Conservation (phyloP, 2,113 vertebrate genomes). For the Pycnonotus jocosus region DNA sequence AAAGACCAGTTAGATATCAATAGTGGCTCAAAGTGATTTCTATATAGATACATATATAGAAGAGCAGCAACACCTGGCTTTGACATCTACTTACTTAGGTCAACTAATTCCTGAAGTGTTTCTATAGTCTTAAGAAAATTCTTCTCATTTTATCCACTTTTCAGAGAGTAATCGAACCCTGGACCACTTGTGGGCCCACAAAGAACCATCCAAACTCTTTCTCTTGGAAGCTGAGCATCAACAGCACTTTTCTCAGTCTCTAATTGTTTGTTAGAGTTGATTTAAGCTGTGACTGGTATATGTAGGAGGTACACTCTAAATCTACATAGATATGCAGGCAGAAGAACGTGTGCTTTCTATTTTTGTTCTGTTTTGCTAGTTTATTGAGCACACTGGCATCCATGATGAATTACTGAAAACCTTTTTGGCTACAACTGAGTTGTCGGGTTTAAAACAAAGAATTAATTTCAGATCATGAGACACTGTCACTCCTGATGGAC, state of each 20-base stretch:
- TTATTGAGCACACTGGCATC: not conserved
- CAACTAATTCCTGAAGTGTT: too few species aligned
- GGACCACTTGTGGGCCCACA: too few species aligned
- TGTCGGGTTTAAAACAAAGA: not conserved
- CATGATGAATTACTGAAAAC: not conserved
- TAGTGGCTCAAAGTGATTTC: not conserved
- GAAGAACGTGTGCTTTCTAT: not conserved
- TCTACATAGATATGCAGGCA: not conserved
- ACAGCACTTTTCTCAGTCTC: not conserved
- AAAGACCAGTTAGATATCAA: not conserved
- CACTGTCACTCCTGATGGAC: not conserved
- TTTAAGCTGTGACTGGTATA: not conserved
- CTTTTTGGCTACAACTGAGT: not conserved
- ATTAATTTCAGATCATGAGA: not conserved
- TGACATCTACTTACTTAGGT: too few species aligned
- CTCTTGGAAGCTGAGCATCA: not conserved
- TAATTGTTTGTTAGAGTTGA: not conserved
- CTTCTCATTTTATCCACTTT: too few species aligned
- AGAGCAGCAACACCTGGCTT: too few species aligned
- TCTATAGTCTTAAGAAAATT: too few species aligned
- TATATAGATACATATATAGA: fast-evolving
- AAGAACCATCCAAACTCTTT: not conserved
- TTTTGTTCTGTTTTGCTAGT: not conserved
- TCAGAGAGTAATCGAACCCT: too few species aligned
- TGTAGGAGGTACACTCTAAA: not conserved